phyloP scores from a whole-genome alignment of 2,888 invertebrate species.

The Drosophila formosana region DNA sequence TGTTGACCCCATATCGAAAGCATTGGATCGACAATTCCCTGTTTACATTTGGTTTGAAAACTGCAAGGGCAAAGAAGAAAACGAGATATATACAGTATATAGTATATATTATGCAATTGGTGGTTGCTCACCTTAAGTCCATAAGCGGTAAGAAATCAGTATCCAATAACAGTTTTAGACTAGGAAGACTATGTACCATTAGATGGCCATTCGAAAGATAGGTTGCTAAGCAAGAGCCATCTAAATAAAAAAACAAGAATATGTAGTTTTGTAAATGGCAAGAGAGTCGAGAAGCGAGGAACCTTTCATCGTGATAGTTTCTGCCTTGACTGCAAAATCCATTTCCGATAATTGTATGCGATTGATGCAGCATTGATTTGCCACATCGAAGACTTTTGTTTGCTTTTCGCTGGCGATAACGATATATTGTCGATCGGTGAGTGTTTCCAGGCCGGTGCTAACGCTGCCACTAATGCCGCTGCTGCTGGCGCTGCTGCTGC shows the following conservation, averaged over 20 bases:
- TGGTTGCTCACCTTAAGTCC: constrained; percentile 91
- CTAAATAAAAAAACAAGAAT: constrained; percentile 86
- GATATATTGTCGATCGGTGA: constrained; percentile 95
- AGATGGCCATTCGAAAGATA: constrained; percentile 98
- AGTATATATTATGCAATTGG: neutral
- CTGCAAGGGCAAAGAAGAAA: constrained; percentile 83
- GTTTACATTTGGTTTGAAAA: constrained; percentile 95
- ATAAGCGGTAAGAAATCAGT: constrained; percentile 97
- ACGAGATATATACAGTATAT: no score
- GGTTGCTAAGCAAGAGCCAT: constrained; percentile 96
- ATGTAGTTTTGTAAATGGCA: neutral
- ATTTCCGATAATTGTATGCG: constrained; percentile 96
- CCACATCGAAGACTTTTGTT: constrained; percentile 96
- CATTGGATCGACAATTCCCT: constrained; percentile 99
- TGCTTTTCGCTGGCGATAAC: constrained; percentile 98
- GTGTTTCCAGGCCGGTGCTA: constrained; percentile 84
- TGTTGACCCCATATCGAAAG: constrained; percentile 99
- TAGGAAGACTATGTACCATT: constrained; percentile 97
- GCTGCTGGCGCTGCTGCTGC: constrained; percentile 77
- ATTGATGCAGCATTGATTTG: constrained; percentile 97
- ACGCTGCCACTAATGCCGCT: constrained; percentile 83
- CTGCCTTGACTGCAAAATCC: constrained; percentile 97
- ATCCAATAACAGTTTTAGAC: constrained; percentile 95
- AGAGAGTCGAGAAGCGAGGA: no score
- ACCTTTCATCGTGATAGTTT: constrained; percentile 97